Evolutionary conservation across 2,888 invertebrate genomes (phyloP).

Genomic region (Aspidiotus destructor): DNA sequence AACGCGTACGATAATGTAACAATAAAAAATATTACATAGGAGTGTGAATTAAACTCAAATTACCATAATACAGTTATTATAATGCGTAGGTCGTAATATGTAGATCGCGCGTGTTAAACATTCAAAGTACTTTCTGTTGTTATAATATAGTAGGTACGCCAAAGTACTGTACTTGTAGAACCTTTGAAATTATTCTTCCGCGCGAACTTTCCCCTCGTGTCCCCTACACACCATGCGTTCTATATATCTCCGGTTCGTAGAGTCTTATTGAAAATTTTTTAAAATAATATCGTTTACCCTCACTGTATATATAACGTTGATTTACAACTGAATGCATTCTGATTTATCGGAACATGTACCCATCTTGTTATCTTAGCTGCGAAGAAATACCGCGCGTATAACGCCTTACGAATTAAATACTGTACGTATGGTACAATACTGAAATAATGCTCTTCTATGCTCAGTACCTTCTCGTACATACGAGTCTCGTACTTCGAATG

Average conservation of each 20-base stretch:
- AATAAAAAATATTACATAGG: background rate
- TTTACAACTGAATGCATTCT: background rate
- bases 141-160: too few species aligned
- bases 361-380: too few species aligned
- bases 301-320: background rate
- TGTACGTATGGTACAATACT: too few species aligned
- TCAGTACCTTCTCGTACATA: too few species aligned
- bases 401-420: too few species aligned
- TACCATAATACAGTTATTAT: constrained; percentile 19
- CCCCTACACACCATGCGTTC: background rate
- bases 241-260: too few species aligned
- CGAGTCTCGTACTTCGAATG: too few species aligned
- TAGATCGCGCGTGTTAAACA: constrained; percentile 10
- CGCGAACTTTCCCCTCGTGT: background rate
- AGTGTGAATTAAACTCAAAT: constrained; percentile 14
- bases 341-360: constrained; percentile 2
- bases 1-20: constrained; percentile 7
- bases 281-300: background rate
- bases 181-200: constrained; percentile 7
- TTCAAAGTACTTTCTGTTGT: constrained; percentile 8
- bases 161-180: background rate
- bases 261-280: background rate
- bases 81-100: constrained; percentile 17
- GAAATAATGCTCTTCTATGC: too few species aligned
- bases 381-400: too few species aligned